These are phyloP conservation scores for Montipora foliosa DNA, from an alignment of 64 coral and sea anemone species.

Conservation along the genomic window DNA sequence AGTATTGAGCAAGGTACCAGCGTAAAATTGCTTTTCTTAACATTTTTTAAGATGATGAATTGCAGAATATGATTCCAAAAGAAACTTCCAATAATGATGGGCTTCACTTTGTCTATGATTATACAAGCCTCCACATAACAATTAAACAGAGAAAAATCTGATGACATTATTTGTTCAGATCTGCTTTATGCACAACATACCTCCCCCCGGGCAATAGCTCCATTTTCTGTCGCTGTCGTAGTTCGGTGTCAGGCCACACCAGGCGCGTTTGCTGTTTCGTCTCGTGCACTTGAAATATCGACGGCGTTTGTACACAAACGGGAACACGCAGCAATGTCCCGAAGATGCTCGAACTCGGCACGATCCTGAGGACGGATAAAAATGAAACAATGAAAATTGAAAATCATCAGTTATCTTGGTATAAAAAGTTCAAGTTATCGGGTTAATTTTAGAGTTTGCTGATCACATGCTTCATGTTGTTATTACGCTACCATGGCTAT, in stretches of 20 bases:
- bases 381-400: neutral
- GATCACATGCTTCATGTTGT: too few species aligned
- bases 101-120: too few species aligned
- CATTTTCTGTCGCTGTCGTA: constrained; percentile 40
- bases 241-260: constrained; percentile 51
- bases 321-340: constrained; percentile 52
- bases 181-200: neutral
- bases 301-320: constrained; percentile 30
- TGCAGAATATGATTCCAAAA: too few species aligned
- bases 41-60: too few species aligned
- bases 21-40: too few species aligned
- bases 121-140: neutral
- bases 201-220: constrained; percentile 19
- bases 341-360: neutral
- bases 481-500: too few species aligned
- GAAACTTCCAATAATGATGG: too few species aligned
- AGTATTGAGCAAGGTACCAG: too few species aligned
- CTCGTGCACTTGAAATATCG: constrained; percentile 29
- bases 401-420: too few species aligned
- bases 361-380: neutral
- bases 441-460: too few species aligned
- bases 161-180: neutral
- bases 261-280: constrained; percentile 23
- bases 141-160: neutral
- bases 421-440: too few species aligned